These are phyloP conservation scores for Ageneiosus marmoratus DNA, from an alignment of 2,113 vertebrate genomes.

Conservation along the genomic window DNA sequence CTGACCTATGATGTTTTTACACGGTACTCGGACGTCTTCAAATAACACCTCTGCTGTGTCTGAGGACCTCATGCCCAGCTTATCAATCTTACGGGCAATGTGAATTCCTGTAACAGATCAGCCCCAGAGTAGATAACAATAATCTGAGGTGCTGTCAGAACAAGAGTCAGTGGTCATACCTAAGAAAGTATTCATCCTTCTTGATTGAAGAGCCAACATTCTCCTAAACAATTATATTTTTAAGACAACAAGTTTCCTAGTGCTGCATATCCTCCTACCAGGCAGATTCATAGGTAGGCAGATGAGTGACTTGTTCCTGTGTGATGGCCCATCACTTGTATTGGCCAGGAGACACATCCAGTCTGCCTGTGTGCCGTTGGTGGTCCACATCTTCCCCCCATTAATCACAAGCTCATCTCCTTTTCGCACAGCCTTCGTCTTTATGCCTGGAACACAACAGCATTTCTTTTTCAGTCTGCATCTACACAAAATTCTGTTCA, in stretches of 20 bases:
- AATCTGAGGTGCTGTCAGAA: background rate
- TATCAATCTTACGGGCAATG: conserved; percentile 80
- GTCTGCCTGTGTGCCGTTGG: conserved; percentile 75
- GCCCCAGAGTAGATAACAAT: background rate
- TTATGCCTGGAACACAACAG: conserved; percentile 68
- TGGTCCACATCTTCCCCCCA: conserved; percentile 84
- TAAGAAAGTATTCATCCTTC: background rate
- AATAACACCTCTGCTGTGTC: conserved; percentile 84
- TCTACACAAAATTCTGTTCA: background rate
- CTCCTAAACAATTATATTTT: background rate
- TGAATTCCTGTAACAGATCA: conserved; percentile 71
- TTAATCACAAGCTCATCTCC: conserved; percentile 79
- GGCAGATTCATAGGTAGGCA: conserved; percentile 81
- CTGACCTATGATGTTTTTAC: conserved; percentile 78
- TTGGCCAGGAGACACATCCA: conserved; percentile 83
- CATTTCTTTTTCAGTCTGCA: background rate
- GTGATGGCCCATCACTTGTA: conserved; percentile 71
- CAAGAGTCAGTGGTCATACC: background rate
- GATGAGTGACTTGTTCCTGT: conserved; percentile 82
- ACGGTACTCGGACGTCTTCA: conserved; percentile 80
- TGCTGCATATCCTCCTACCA: conserved; percentile 62
- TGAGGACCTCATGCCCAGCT: conserved; percentile 83
- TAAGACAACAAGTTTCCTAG: background rate
- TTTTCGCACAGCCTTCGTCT: conserved; percentile 77
- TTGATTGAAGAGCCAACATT: background rate